Percentiles rank a stretch among this genome's conserved stretches.
Evolutionary conservation across 2,797 vertebrate species (phyloP).

Genomic region (Cetoscarus ocellatus): DNA sequence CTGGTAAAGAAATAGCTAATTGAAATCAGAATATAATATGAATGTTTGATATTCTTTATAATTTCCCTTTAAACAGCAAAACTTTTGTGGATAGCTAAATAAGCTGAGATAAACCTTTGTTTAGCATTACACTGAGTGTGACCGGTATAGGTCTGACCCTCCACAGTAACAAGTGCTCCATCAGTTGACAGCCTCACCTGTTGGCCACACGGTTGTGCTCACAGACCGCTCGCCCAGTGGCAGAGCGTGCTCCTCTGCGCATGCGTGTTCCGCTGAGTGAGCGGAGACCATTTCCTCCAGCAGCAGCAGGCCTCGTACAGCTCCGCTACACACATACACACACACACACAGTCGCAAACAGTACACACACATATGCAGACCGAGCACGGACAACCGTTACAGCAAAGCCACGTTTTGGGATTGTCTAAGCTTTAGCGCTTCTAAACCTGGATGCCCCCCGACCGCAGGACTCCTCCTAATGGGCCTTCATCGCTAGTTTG

Average conservation of each 20-base stretch:
- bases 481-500: slow-evolving; percentile 68
- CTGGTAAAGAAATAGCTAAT: too few relatives aligned
- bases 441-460: slow-evolving; percentile 61
- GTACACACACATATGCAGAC: slow-evolving; percentile 53
- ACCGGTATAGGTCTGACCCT: too few relatives aligned
- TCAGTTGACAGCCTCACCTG: slow-evolving; percentile 61
- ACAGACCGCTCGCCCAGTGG: slow-evolving; percentile 25
- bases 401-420: slow-evolving; percentile 66
- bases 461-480: slow-evolving; percentile 60
- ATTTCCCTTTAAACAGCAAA: too few relatives aligned
- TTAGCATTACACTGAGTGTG: too few relatives aligned
- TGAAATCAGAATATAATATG: too few relatives aligned
- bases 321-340: slow-evolving; percentile 15
- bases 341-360: background rate
- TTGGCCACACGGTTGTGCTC: slow-evolving; percentile 79
- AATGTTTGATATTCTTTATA: too few relatives aligned
- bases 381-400: slow-evolving; percentile 46
- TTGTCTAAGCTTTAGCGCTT: slow-evolving; percentile 38
- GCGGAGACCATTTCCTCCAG: slow-evolving; percentile 84
- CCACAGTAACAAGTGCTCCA: slow-evolving; percentile 60
- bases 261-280: slow-evolving; percentile 61
- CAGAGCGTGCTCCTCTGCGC: slow-evolving; percentile 51
- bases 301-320: slow-evolving; percentile 66
- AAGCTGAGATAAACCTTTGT: too few relatives aligned
- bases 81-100: too few relatives aligned